Evolutionary conservation across 2,888 invertebrate species (phyloP).

Genomic region (Xanthia togata): DNA sequence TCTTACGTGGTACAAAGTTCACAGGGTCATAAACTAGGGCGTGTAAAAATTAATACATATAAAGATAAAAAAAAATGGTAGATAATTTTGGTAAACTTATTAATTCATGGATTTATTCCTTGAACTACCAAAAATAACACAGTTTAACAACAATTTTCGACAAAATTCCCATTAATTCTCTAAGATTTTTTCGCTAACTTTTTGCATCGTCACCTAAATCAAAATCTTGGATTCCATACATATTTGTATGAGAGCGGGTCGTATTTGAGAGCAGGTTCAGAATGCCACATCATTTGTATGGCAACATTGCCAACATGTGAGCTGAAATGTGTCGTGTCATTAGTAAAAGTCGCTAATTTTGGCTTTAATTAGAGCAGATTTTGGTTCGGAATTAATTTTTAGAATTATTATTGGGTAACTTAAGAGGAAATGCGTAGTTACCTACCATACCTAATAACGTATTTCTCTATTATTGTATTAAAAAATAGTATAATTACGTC

Average conservation of each 20-base stretch:
- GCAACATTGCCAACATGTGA: conserved; percentile 60
- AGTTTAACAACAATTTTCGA: neutral
- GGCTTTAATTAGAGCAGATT: conserved; percentile 51
- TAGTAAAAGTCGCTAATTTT: conserved; percentile 56
- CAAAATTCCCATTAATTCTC: conserved; percentile 15
- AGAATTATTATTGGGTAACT: neutral
- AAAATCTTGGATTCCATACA: conserved; percentile 76
- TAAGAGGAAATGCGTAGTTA: no score
- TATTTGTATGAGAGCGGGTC: conserved; percentile 66
- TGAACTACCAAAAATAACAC: no score
- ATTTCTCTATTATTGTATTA: no score
- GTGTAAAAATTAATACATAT: no score
- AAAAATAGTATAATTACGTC: no score
- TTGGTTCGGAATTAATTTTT: conserved; percentile 17
- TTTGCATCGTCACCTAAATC: conserved; percentile 76
- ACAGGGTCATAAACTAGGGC: no score
- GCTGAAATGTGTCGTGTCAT: conserved; percentile 49
- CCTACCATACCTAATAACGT: no score
- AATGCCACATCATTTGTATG: conserved; percentile 82
- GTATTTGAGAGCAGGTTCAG: conserved; percentile 78
- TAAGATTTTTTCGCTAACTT: conserved; percentile 16
- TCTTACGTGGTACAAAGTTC: no score
- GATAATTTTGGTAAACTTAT: no score
- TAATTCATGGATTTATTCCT: no score
- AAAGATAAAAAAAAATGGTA: no score